Percentiles rank a stretch among this genome's conserved stretches.
phyloP scores from a whole-genome alignment of 37 sponge, comb jelly and placozoan species.

The Beroe forskalii region DNA sequence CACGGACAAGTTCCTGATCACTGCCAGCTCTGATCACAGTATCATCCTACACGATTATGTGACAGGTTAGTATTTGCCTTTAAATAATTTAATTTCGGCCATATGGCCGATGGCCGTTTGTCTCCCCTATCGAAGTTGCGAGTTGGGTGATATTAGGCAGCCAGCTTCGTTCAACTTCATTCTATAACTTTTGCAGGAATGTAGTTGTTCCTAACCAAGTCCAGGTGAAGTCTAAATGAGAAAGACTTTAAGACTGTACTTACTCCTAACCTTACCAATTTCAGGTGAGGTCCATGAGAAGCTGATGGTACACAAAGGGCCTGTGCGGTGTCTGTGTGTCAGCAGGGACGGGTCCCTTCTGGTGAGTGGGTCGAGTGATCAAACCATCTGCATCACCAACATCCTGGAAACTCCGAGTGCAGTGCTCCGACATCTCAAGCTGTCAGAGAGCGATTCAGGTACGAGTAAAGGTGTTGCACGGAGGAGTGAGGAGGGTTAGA shows the following conservation, averaged over 20 bases:
- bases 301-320: conserved; percentile 39
- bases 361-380: conserved; percentile 40
- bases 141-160: no score
- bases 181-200: no score
- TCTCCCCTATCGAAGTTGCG: no score
- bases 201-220: no score
- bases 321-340: conserved; percentile 55
- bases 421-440: neutral
- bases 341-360: conserved; percentile 43
- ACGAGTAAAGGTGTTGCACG: no score
- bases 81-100: no score
- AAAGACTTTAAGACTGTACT: no score
- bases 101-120: no score
- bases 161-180: no score
- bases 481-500: no score
- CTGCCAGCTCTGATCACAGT: conserved; percentile 25
- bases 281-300: conserved; percentile 44
- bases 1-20: neutral
- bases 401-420: neutral
- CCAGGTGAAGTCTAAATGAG: no score
- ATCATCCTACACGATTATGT: neutral
- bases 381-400: conserved; percentile 7
- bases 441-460: conserved; percentile 57
- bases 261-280: no score
- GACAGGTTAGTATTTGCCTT: neutral